Evolutionary conservation across 2,113 vertebrate genomes (phyloP), one percentile per base, ranked within the genome.

Genomic region (Notarius quadriscutis): DNA sequence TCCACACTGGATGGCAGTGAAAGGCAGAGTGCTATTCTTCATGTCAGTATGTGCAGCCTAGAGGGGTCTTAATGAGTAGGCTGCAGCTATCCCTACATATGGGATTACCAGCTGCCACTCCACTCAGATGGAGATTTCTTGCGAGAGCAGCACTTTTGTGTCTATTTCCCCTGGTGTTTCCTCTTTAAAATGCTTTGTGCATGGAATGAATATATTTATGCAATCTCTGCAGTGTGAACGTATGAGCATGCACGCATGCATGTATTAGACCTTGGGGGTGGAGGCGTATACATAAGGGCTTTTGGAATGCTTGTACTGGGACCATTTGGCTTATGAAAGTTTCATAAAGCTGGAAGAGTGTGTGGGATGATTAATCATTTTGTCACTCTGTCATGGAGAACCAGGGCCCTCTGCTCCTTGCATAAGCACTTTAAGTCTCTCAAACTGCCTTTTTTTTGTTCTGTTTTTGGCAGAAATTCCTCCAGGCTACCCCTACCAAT

Each of bases 401-500:
- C 86, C 81, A 88, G 87, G 82, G 84, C 79, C 81, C 84, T 89
- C 75, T 85, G 48, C 69, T 88, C 71, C 88, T 84, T 86, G 86
- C 87, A 83, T 89, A 86, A 85, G 87, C 83, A 65, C 51, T 85
- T 84, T 82, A 78, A 87, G 82, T 60, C 79, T 83, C 75, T 89
- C 84, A 90, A 83, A 87, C 75, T 34, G 55, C 51, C 87, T 25
- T 83, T 51, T 89, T 85, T 81, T 57, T 81, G 79, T 78, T 63
- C 57, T 86, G 81, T 90, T 87, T 41, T 90, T 93, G 91, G 83
- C 93, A 99, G 98, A 98, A 81, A 94, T 97, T n/a, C 95, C 97
- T 5, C 93, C 96, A 0, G 95, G 96, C 90, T 99, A 97, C 89
- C 95, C 97, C 1, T 98, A 97, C 91, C 97, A 96, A 87, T 95